Conservation (phyloP, 2,888 invertebrate genomes). For the Therioaphis trifolii region DNA sequence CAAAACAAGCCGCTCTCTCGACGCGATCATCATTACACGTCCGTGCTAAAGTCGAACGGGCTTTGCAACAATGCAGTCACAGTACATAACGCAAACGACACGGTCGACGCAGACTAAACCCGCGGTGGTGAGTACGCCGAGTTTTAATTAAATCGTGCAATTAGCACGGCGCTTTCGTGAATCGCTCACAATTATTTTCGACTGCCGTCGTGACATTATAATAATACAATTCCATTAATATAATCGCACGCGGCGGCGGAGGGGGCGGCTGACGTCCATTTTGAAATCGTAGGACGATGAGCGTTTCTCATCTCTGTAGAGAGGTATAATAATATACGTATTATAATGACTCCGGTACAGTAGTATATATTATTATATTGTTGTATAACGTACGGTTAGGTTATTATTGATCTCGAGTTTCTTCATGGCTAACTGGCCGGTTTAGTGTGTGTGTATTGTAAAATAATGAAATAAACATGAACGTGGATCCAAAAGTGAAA, state of each 20-base stretch:
- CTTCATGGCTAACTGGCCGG: conserved; percentile 39
- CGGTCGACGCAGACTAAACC: no score
- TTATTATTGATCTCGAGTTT: conserved; percentile 49
- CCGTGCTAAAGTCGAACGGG: background rate
- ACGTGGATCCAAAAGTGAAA: conserved; percentile 53
- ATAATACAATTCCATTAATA: background rate
- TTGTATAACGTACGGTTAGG: background rate
- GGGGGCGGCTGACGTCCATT: no score
- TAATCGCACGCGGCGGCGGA: background rate
- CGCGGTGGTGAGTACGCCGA: background rate
- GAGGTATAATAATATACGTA: no score
- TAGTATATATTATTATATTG: no score
- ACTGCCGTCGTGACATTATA: no score
- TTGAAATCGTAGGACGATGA: conserved; percentile 14
- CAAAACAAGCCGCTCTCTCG: no score
- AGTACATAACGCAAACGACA: background rate
- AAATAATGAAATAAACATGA: conserved; percentile 53
- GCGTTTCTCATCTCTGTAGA: conserved; percentile 22
- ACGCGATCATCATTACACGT: background rate
- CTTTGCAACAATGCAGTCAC: background rate
- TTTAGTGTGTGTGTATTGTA: conserved; percentile 34
- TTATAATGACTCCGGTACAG: conserved; percentile 38
- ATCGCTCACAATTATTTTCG: background rate
- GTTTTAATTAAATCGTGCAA: background rate
- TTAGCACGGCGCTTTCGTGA: background rate